Percentiles rank a stretch among this genome's conserved stretches.
Evolutionary conservation across 1,140 invertebrate species (phyloP).

Genomic region (Bombus affinis): DNA sequence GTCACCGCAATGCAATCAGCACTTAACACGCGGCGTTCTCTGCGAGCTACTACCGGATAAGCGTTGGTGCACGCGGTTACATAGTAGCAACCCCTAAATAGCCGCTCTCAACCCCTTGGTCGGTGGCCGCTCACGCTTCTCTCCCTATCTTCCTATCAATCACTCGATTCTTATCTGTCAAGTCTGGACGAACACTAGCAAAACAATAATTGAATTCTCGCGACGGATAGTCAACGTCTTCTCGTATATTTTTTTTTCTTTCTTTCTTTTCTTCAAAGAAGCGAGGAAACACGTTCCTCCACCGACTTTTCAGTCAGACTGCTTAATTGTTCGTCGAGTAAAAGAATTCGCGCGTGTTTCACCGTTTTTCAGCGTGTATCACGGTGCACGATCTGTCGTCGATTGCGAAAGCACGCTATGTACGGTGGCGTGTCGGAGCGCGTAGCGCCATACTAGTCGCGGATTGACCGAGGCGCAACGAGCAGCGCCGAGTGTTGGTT

Average conservation of each 20-base stretch:
- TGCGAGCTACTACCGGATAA: slow-evolving; percentile 19
- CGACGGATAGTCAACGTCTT: background rate
- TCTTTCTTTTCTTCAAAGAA: no score
- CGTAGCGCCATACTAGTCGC: slow-evolving; percentile 81
- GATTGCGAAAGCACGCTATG: slow-evolving; percentile 51
- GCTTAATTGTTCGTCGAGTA: no score
- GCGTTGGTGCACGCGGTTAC: slow-evolving; percentile 55
- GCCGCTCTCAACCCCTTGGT: no score
- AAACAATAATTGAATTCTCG: background rate
- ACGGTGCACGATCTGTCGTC: slow-evolving; percentile 25
- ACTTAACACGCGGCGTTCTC: slow-evolving; percentile 37
- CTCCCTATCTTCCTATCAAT: background rate
- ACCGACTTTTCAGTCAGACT: background rate
- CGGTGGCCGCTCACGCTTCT: background rate
- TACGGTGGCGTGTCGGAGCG: slow-evolving; percentile 72
- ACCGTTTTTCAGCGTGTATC: background rate
- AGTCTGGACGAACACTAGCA: background rate
- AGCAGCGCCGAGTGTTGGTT: slow-evolving; percentile 66
- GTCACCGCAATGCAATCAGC: slow-evolving; percentile 33
- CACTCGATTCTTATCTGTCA: background rate
- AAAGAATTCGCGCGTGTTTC: slow-evolving; percentile 47
- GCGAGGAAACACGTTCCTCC: background rate
- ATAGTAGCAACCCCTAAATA: slow-evolving; percentile 11
- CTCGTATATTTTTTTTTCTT: background rate
- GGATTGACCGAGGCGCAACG: slow-evolving; percentile 79